Evolutionary conservation across 1,140 invertebrate genomes (phyloP), one percentile per base, ranked within the genome.

Genomic region (Bombus soroeensis): DNA sequence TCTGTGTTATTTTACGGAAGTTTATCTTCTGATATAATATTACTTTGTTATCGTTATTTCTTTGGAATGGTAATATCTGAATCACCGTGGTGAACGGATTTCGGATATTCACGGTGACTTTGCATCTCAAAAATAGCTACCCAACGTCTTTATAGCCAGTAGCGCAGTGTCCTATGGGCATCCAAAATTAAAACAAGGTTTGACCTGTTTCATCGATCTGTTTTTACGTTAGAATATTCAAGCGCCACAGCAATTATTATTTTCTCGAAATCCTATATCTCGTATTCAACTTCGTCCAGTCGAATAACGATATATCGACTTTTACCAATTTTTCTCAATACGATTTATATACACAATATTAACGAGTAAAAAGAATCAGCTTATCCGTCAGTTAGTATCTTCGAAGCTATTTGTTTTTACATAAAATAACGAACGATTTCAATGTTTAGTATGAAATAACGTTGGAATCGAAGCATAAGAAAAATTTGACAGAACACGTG

Each of bases 241-340:
- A 6, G 25, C 37, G 4, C 13, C 10, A n/a, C 2, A 0, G 2
- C 8, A 1, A 41, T 41, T 72, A 8, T n/a, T 13, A 72, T 18
- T n/a, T 34, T 43, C 39, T 72, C 70, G 22, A 39, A 34, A 66
- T 53, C 18, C 47, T 53, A 0, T 53, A 0, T 22, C 18, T 18
- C 18, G 0, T 53, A 53, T 22, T 22, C 18, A 0, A 53, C 47
- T 8, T 22, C 0, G 47, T 22, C 18, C 18, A 8, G 6, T 22
- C 47, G 47, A 22, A 0, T 2, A 53, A 18, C 6, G 5, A 6
- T 47, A 1, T 18, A 8, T 6, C 18, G 18, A 22, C 18, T 22
- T 22, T 6, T 2, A 6, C 22, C 47, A 0, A 53, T 53, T 22
- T 6, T 18, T 53, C 47, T 53, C 47, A 2, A 53, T 53, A 22